A percentile compares a stretch with the other conserved stretches of the same genome.
These are phyloP conservation scores for Pelochelys cantorii DNA, from an alignment of 2,797 vertebrate species.

Conservation along the genomic window DNA sequence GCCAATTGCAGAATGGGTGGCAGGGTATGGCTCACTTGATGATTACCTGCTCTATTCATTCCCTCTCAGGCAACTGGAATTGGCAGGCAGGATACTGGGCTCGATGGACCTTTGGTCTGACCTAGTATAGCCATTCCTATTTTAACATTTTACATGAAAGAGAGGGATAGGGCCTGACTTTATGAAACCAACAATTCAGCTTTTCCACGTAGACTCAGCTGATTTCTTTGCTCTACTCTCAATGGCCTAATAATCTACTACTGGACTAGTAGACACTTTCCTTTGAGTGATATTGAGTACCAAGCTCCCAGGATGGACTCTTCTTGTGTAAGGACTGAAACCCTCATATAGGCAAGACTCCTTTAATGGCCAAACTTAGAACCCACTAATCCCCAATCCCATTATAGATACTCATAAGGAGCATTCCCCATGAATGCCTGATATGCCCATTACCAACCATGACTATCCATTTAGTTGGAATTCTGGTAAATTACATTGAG, in stretches of 20 bases:
- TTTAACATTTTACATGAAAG: neutral
- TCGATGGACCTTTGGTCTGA: too few relatives aligned
- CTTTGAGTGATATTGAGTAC: neutral
- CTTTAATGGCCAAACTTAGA: conserved; percentile 9
- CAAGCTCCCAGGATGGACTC: neutral
- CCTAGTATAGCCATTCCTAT: too few relatives aligned
- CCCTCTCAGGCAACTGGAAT: too few relatives aligned
- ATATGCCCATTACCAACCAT: neutral
- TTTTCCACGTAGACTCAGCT: neutral
- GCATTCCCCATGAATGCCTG: neutral
- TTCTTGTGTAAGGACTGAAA: neutral
- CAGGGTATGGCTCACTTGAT: too few relatives aligned
- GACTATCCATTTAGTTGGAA: neutral
- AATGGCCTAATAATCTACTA: neutral
- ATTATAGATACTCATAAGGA: neutral
- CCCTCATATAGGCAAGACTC: neutral
- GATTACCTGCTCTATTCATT: too few relatives aligned
- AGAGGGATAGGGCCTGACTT: neutral
- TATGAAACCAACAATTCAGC: neutral
- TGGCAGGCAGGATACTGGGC: too few relatives aligned
- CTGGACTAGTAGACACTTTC: conserved; percentile 6
- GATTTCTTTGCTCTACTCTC: neutral
- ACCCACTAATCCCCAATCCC: neutral
- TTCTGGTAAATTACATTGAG: conserved; percentile 15
- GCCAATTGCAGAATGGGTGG: neutral